Evolutionary conservation across 2,888 invertebrate species (phyloP), one percentile per base, ranked within the genome.

Genomic region (Stomorhina lunata): DNA sequence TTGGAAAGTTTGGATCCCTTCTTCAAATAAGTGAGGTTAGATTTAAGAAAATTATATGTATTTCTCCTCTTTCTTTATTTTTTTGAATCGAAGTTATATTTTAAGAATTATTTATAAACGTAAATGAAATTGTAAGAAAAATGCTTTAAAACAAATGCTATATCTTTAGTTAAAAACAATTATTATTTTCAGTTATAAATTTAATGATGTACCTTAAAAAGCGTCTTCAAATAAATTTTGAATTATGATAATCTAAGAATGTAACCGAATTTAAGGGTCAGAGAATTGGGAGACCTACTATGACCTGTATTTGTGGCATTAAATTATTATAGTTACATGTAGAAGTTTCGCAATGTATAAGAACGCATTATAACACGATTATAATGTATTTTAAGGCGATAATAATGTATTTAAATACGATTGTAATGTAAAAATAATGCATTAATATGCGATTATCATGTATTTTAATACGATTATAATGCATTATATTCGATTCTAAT

Each of bases 1-100:
- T 92, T 98, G 92, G 98, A 97, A 90, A 97, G 97, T 92, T 93
- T 98, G 91, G 98, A 98, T 93, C 98, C 98, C 81, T 92, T 98
- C 87, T 94, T 95, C 91, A 96, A 96, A 90, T 91, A 87, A 88
- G 73, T 20, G 15, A 15, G 22, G 22, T 34, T 20, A 27, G 12
- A 20, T 2, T 22, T 15, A 17, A 48, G 57, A 40, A 7, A 22
- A 63, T 15, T 4, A 27, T 53, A 25, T 25, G n/a, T 53, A 53
- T 37, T n/a, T 57, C 20, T 25, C 17, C 34, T 48, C 25, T 27
- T 10, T 22, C 34, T 48, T 34, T 29, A n/a, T n/a, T 66, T 27
- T 57, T 17, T 22, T 43, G 15, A 68, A 65, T 12, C 45, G 43
- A 71, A 71, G 55, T 68, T 37, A 37, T 20, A 53, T 37, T 55